Base-by-base conservation (phyloP, 2,888 invertebrate species). In the Dryococelus australis region DNA sequence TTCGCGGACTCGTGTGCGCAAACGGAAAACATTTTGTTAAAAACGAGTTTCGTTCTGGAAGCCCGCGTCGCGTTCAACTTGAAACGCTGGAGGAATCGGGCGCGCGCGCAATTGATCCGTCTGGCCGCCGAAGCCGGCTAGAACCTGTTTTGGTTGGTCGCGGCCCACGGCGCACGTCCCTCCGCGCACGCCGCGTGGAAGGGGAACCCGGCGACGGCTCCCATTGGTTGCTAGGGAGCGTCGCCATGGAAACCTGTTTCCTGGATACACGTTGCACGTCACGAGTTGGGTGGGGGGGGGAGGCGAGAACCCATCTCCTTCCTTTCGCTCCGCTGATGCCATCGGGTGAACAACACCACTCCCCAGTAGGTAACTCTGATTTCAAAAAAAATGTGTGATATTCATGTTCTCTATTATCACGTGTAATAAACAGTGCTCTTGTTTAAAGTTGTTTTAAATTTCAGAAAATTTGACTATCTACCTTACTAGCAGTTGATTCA, bases 231-330 rank as follows among this genome's bases (percentile, higher is more conserved):
- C 65, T n/a, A 24, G 20, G 65, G 65, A 10, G 20, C 65, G 65
- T 65, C 65, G 65, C 65, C 65, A 65, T 65, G 65, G 65, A 65
- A 65, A 65, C 65, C 65, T 20, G 65, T 65, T 65, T 24, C 65
- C n/a, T 65, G 65, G 65, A 16, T 65, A 65, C 65, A n/a, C 65
- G 65, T 12, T 16, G 47, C 65, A 0, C 65, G 16, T n/a, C n/a
- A n/a, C 51, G n/a, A 0, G 65, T 12, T 65, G 65, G 65, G 1
- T 35, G 35, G 65, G 65, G 35, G 65, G 65, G 65, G 16, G 65
- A n/a, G 6, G 6, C 65, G 6, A 65, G n/a, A n/a, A 65, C 65
- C 20, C 13, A 8, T 5, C n/a, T 20, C 65, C n/a, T 9, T n/a
- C n/a, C 65, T n/a, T 16, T 24, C 6, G 65, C n/a, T 10, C 65